Percentiles rank a stretch among this genome's conserved stretches.
Conservation (phyloP, 2,113 vertebrate species). For the Microcebus tavaratra region DNA sequence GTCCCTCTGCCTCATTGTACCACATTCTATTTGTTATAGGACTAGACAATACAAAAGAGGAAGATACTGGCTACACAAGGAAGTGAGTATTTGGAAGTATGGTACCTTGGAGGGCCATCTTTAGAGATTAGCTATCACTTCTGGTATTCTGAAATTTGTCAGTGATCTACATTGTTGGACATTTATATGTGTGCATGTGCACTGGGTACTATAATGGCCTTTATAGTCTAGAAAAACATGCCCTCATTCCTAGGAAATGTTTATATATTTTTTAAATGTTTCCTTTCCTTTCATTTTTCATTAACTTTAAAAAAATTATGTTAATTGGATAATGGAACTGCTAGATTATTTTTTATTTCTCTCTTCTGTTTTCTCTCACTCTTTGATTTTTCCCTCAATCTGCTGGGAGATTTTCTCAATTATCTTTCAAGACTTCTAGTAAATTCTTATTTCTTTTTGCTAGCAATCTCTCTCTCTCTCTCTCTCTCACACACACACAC, state of each 20-base stretch:
- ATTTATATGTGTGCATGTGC: accelerated
- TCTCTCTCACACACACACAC: too few relatives aligned
- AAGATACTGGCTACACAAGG: neutral
- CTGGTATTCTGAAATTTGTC: neutral
- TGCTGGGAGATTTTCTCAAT: neutral
- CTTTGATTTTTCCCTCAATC: neutral
- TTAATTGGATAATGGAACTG: neutral
- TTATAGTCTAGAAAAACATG: neutral
- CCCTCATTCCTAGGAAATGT: neutral
- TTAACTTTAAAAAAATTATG: neutral
- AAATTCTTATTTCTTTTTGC: neutral
- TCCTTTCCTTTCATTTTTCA: neutral
- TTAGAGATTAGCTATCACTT: neutral
- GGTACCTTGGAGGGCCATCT: neutral
- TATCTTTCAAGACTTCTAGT: neutral
- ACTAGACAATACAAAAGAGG: neutral
- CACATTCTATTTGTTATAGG: neutral
- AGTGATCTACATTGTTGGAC: neutral
- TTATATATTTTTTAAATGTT: neutral
- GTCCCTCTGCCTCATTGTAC: neutral
- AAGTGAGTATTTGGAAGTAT: neutral
- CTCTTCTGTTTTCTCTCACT: neutral
- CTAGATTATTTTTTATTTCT: neutral
- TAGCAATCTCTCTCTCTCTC: too few relatives aligned
- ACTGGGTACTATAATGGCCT: accelerated